Conservation (phyloP, 2,113 vertebrate species). For the Labeo catla region DNA sequence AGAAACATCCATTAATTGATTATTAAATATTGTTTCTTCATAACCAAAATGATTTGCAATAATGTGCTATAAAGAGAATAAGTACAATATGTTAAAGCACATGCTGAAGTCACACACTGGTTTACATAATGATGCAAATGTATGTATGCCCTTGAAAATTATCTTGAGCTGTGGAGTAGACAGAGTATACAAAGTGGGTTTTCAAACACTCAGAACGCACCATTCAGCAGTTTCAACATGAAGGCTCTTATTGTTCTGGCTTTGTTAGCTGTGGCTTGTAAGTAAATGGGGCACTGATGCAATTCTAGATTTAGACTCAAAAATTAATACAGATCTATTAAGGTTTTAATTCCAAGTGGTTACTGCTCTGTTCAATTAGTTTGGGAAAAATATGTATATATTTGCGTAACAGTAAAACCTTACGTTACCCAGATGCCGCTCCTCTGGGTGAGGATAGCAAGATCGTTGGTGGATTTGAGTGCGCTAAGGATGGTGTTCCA, state of each 20-base stretch:
- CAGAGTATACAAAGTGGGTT: conserved; percentile 11
- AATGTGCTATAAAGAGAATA: neutral
- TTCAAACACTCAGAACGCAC: neutral
- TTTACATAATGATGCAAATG: neutral
- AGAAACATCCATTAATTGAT: neutral
- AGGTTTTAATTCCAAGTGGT: neutral
- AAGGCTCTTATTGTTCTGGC: conserved; percentile 73
- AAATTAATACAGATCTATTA: neutral
- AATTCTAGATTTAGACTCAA: neutral
- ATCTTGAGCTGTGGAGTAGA: neutral
- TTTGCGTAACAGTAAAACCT: neutral
- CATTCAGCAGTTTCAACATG: conserved; percentile 60
- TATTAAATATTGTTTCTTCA: neutral
- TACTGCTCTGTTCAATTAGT: neutral
- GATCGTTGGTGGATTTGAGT: conserved; percentile 84
- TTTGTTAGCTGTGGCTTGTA: conserved; percentile 72
- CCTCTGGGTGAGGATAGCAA: conserved; percentile 78
- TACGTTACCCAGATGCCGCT: conserved; percentile 66
- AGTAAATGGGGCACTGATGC: conserved; percentile 42
- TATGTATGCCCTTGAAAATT: conserved; percentile 2
- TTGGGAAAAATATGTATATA: neutral
- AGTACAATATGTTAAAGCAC: neutral
- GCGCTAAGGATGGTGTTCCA: conserved; percentile 67
- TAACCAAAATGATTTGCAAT: neutral
- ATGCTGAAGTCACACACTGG: conserved; percentile 24